A percentile compares a stretch with the other conserved stretches of the same genome.
phyloP scores from a whole-genome alignment of 2,113 vertebrate genomes.

The Rhea pennata region DNA sequence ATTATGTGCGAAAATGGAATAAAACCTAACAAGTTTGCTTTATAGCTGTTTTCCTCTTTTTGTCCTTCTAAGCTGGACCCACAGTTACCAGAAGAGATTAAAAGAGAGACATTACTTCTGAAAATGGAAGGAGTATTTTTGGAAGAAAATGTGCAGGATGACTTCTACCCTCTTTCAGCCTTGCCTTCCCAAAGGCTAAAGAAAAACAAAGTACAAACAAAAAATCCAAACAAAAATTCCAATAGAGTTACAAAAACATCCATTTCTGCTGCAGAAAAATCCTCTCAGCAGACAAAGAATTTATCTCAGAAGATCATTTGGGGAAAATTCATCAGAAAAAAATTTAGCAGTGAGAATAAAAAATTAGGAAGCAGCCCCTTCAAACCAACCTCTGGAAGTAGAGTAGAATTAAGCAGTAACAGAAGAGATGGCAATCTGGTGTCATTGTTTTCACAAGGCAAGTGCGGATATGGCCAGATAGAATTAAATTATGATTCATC shows the following conservation, averaged over 20 bases:
- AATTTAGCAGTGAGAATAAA: background rate
- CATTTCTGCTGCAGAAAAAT: slow-evolving; percentile 17
- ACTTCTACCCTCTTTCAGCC: slow-evolving; percentile 4
- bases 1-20: background rate
- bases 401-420: background rate
- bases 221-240: background rate
- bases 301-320: background rate
- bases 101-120: background rate
- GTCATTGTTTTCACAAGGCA: slow-evolving; percentile 12
- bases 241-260: slow-evolving; percentile 35
- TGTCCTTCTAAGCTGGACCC: background rate
- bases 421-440: background rate
- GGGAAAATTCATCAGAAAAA: background rate
- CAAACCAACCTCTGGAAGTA: background rate
- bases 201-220: slow-evolving; percentile 33
- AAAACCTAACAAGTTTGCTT: background rate
- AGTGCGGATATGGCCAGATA: background rate
- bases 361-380: background rate
- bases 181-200: slow-evolving; percentile 13
- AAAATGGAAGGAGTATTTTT: slow-evolving; percentile 52
- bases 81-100: slow-evolving; percentile 25
- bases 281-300: background rate
- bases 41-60: background rate
- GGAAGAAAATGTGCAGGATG: slow-evolving; percentile 21
- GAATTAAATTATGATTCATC: slow-evolving; percentile 10